A percentile compares a stretch with the other conserved stretches of the same genome.
Evolutionary conservation across 2,113 vertebrate species (phyloP).

Genomic region (Protobothrops flavoviridis): DNA sequence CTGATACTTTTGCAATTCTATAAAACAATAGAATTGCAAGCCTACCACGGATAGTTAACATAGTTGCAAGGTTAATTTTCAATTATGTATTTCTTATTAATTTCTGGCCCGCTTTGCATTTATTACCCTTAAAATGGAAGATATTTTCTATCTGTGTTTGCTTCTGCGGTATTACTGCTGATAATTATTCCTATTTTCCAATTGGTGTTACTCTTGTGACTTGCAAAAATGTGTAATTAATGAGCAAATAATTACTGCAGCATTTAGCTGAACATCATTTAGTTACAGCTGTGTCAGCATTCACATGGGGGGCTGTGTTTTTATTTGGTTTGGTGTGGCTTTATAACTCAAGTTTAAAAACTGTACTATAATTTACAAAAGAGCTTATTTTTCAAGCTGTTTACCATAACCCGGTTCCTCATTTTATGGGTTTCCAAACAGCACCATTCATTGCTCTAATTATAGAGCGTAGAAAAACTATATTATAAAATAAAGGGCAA

Average conservation of each 20-base stretch:
- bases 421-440: conserved; percentile 38
- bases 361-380: conserved; percentile 38
- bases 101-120: conserved; percentile 66
- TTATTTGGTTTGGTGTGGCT: neutral
- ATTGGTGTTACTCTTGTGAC: conserved; percentile 70
- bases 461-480: neutral
- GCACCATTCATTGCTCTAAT: neutral
- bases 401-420: conserved; percentile 35
- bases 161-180: conserved; percentile 63
- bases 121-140: conserved; percentile 72
- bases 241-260: conserved; percentile 71
- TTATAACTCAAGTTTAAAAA: conserved; percentile 66
- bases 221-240: conserved; percentile 71
- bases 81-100: conserved; percentile 74
- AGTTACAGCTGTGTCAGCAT: conserved; percentile 66
- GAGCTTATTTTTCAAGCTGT: conserved; percentile 38
- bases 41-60: conserved; percentile 20
- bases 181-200: conserved; percentile 73
- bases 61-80: conserved; percentile 74
- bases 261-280: conserved; percentile 62
- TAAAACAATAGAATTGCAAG: conserved; percentile 39
- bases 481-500: neutral
- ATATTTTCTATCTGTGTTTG: conserved; percentile 63
- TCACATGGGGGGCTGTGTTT: conserved; percentile 60
- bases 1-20: conserved; percentile 58